phyloP scores from a whole-genome alignment of 2,113 vertebrate species.

The Pitta sordida region DNA sequence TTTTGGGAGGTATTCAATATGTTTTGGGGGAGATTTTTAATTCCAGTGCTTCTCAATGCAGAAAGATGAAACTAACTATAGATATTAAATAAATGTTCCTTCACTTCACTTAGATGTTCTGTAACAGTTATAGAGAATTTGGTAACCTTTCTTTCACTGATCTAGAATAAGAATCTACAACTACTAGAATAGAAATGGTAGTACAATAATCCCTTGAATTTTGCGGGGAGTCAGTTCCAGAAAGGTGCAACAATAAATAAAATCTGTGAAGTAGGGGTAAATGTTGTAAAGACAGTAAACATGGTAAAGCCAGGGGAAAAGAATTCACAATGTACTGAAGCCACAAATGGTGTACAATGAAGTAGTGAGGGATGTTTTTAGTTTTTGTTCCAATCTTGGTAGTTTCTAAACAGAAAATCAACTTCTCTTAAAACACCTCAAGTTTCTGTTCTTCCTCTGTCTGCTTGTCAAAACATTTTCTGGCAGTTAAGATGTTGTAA shows the following conservation, averaged over 20 bases:
- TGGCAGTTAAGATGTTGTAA: background rate
- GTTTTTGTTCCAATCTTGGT: background rate
- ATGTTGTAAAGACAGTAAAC: too few relatives aligned
- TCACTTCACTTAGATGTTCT: background rate
- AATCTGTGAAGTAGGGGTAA: too few relatives aligned
- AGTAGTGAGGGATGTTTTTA: background rate
- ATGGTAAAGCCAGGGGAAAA: too few relatives aligned
- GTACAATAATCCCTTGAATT: background rate
- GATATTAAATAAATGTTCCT: background rate
- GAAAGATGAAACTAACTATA: background rate
- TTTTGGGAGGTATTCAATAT: background rate
- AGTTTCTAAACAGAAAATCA: background rate
- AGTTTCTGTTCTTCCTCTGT: background rate
- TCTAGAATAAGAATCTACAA: background rate
- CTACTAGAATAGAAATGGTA: background rate
- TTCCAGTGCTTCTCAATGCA: background rate
- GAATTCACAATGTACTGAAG: too few relatives aligned
- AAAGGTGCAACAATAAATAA: too few relatives aligned
- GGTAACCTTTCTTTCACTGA: background rate
- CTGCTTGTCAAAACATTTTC: background rate
- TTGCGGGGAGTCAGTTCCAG: too few relatives aligned
- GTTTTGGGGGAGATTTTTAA: background rate
- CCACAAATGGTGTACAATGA: too few relatives aligned
- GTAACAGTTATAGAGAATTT: background rate
- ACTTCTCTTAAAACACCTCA: background rate